Conservation (phyloP, 2,888 invertebrate species). For the Andrena hattorfiana region DNA sequence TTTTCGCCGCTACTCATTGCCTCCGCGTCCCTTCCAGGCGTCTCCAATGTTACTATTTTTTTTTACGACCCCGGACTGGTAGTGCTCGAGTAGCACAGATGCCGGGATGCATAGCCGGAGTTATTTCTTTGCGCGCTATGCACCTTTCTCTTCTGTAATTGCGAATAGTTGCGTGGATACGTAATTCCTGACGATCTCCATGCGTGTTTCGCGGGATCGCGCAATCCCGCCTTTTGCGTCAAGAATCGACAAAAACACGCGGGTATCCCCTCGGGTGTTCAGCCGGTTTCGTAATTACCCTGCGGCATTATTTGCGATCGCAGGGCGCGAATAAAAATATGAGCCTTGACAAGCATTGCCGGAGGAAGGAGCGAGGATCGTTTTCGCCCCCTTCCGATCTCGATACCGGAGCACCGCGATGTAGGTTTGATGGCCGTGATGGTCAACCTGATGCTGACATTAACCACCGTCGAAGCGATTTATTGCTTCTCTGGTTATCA, state of each 20-base stretch:
- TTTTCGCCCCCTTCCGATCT: conserved; percentile 24
- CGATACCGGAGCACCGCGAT: conserved; percentile 50
- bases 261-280: conserved; percentile 43
- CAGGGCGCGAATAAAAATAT: conserved; percentile 36
- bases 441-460: conserved; percentile 81
- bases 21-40: not conserved
- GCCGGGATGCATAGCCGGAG: conserved; percentile 15
- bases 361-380: conserved; percentile 7
- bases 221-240: conserved; percentile 29
- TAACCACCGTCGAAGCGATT: conserved; percentile 81
- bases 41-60: not conserved
- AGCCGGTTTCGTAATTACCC: conserved; percentile 17
- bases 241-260: conserved; percentile 9
- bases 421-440: conserved; percentile 54
- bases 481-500: conserved; percentile 80
- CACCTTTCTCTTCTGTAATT: conserved; percentile 52
- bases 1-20: not conserved
- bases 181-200: conserved; percentile 40
- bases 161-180: conserved; percentile 36
- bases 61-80: conserved; percentile 13
- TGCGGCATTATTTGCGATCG: conserved; percentile 21
- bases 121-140: conserved; percentile 6
- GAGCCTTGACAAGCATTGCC: conserved; percentile 22
- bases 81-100: conserved; percentile 10
- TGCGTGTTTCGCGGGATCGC: conserved; percentile 47